Base-by-base conservation (phyloP, 2,113 vertebrate genomes). In the Misgurnus anguillicaudatus region DNA sequence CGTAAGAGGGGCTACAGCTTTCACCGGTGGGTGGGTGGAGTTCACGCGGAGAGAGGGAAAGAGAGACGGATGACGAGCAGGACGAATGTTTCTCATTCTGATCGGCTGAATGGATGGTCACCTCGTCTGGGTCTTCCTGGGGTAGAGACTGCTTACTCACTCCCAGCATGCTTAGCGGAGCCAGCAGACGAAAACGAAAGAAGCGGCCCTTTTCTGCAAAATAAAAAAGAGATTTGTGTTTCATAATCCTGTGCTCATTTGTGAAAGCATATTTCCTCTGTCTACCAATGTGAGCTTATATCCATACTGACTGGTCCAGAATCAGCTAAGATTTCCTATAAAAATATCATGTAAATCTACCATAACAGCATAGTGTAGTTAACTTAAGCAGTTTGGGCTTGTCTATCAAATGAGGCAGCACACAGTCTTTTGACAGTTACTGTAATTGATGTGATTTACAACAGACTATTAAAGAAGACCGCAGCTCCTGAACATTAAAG, bases 141-240 rank as follows among this genome's bases (percentile, higher is more conserved):
- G 98, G 97, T 38, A 99, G 91, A 9, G 97, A 98, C 83, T 98
- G 95, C 84, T 99, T 99, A 87, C 94, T 94, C 86, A 97, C 93
- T 0, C 95, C 95, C 75, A 98, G 86, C 84, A 98, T 94, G 71
- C 93, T 93, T 84, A 98, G 58, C 0, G 83, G 60, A 65, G 91
- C 92, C 24, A 96, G 96, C 57, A 98, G 91, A 47, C 94, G 95
- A 83, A 99, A 96, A 13, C 96, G 94, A 85, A 99, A 97, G 87
- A 98, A 93, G 86, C 93, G 94, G 7, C 96, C 95, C 93, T 89
- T 83, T 79, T 88, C 90, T 89, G 80, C 74, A 65, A 38, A 67
- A 17, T 63, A n/a, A 69, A 14, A 60, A 61, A 64, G 47, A 53
- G 17, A 61, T 10, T 21, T 51, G 31, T 24, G 6, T 48, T 75